Evolutionary conservation across 2,113 vertebrate species (phyloP).

Genomic region (Pituophis catenifer): DNA sequence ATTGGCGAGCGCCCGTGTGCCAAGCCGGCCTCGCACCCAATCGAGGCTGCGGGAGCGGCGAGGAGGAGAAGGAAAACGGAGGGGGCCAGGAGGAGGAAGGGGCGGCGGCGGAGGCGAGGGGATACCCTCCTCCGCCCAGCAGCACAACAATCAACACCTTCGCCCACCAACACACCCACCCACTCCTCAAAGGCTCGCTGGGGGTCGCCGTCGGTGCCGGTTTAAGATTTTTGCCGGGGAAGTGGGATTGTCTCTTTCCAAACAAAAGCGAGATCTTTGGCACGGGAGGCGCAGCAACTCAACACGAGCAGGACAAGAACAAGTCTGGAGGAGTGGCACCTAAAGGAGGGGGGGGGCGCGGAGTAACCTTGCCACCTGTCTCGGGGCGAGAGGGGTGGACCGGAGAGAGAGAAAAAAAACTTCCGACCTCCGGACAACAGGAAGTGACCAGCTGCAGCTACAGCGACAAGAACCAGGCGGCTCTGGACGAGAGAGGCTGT

Average conservation of each 20-base stretch:
- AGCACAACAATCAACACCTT: conserved; percentile 1
- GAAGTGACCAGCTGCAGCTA: conserved; percentile 54
- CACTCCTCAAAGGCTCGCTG: conserved; percentile 28
- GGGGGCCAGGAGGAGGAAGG: neutral
- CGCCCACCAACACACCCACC: neutral
- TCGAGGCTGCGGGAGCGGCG: conserved; percentile 26
- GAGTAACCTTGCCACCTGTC: conserved; percentile 49
- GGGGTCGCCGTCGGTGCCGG: conserved; percentile 30
- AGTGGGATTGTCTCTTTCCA: conserved; percentile 18
- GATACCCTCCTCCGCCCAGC: neutral
- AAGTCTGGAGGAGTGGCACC: conserved; percentile 1
- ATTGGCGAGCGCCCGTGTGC: conserved; percentile 9
- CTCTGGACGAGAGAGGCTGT: conserved; percentile 50
- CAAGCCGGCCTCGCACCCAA: conserved; percentile 32
- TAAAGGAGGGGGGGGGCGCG: conserved; percentile 29
- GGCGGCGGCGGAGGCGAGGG: conserved; percentile 21
- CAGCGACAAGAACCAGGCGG: conserved; percentile 38
- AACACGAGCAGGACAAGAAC: neutral
- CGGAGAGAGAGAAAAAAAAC: conserved; percentile 38
- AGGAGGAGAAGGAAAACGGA: neutral
- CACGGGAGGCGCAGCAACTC: conserved; percentile 32
- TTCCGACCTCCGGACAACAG: conserved; percentile 66
- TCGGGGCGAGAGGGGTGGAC: conserved; percentile 12
- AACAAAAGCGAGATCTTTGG: conserved; percentile 28
- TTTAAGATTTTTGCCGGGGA: neutral